Evolutionary conservation across 2,888 invertebrate species (phyloP).

Genomic region (Hirtodrosophila confusa): DNA sequence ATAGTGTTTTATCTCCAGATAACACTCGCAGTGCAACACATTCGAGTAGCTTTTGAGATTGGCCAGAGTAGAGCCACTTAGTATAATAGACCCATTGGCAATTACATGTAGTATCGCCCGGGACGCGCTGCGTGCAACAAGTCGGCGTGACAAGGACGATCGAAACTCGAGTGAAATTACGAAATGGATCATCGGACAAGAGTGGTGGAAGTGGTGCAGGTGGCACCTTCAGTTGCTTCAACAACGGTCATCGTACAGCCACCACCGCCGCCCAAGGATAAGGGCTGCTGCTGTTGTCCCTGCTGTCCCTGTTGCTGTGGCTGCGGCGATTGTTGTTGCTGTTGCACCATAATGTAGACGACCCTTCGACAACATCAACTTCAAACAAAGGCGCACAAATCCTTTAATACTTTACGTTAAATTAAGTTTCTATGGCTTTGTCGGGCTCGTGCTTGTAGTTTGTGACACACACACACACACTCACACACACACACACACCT

Average conservation of each 20-base stretch:
- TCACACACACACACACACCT: slow-evolving; percentile 15
- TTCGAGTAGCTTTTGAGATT: slow-evolving; percentile 42
- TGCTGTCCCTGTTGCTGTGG: slow-evolving; percentile 69
- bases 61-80: slow-evolving; percentile 24
- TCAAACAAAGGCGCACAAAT: slow-evolving; percentile 54
- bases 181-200: slow-evolving; percentile 68
- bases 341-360: slow-evolving; percentile 71
- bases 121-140: slow-evolving; percentile 58
- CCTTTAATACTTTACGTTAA: slow-evolving; percentile 76
- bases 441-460: slow-evolving; percentile 23
- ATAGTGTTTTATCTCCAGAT: slow-evolving; percentile 56
- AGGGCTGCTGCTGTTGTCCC: slow-evolving; percentile 65
- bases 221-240: slow-evolving; percentile 45
- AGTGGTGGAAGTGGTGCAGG: slow-evolving; percentile 64
- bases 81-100: slow-evolving; percentile 56
- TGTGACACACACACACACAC: slow-evolving; percentile 33
- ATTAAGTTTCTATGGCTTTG: slow-evolving; percentile 72
- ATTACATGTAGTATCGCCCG: slow-evolving; percentile 44
- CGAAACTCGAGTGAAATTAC: neutral
- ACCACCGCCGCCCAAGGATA: slow-evolving; percentile 55
- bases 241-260: slow-evolving; percentile 68
- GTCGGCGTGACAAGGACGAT: slow-evolving; percentile 19
- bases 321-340: slow-evolving; percentile 75
- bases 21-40: slow-evolving; percentile 29
- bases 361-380: slow-evolving; percentile 20